Evolutionary conservation across 2,797 vertebrate species (phyloP).

Genomic region (Austrolebias charrua): DNA sequence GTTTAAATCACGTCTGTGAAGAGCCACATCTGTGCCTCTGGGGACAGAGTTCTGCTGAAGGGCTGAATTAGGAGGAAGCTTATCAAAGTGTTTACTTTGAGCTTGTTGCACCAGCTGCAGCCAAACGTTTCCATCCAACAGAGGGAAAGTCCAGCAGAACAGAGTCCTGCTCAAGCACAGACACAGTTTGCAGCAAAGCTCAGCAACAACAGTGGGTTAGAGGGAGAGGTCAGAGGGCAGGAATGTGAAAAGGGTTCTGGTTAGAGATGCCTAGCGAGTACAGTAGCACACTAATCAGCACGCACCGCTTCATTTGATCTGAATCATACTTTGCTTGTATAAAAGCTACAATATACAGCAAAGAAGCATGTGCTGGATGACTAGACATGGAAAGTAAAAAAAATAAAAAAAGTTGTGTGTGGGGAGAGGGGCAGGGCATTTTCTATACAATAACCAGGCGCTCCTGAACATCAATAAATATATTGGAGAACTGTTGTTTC

Average conservation of each 20-base stretch:
- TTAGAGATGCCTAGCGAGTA: conserved; percentile 54
- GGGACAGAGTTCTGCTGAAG: conserved; percentile 4
- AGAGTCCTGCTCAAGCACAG: conserved; percentile 8
- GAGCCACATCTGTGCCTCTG: conserved; percentile 23
- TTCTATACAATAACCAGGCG: conserved; percentile 78
- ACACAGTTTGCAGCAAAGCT: conserved; percentile 28
- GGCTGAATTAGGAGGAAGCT: conserved; percentile 19
- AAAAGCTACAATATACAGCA: conserved; percentile 73
- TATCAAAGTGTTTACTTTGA: conserved; percentile 36
- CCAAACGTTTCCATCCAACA: conserved; percentile 43
- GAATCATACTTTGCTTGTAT: conserved; percentile 45
- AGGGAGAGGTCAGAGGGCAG: conserved; percentile 23
- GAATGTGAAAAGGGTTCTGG: conserved; percentile 61
- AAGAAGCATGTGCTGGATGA: conserved; percentile 44
- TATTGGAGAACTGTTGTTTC: conserved; percentile 72
- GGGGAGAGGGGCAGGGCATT: conserved; percentile 14
- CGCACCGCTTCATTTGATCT: conserved; percentile 62
- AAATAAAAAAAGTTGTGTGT: conserved; percentile 4
- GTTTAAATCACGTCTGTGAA: conserved; percentile 25
- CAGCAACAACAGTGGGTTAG: conserved; percentile 31
- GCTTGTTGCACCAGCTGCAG: conserved; percentile 55
- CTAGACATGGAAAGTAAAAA: conserved; percentile 38
- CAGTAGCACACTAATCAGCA: conserved; percentile 64
- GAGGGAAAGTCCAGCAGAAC: conserved; percentile 32
- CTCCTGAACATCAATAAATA: conserved; percentile 86